These are phyloP conservation scores for Synergus umbraculus DNA, from an alignment of 2,888 invertebrate species.

Conservation along the genomic window DNA sequence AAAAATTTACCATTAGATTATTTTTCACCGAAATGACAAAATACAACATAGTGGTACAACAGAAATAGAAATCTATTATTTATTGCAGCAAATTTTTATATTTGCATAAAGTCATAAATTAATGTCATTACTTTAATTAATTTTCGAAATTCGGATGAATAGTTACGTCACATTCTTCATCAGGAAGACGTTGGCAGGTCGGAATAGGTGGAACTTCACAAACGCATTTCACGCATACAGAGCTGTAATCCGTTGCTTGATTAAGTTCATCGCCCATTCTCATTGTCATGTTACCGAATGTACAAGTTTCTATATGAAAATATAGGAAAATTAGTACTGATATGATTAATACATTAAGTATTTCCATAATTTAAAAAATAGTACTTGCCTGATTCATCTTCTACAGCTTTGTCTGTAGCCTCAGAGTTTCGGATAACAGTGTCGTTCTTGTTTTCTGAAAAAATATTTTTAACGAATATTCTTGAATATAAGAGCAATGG, in stretches of 20 bases:
- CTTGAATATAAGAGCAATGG: neutral
- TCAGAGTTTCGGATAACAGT: slow-evolving; percentile 15
- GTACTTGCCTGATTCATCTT: neutral
- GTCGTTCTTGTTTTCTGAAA: slow-evolving; percentile 37
- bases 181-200: slow-evolving; percentile 63
- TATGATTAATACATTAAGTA: too few relatives aligned
- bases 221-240: slow-evolving; percentile 64
- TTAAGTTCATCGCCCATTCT: slow-evolving; percentile 62
- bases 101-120: too few relatives aligned
- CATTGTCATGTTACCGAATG: slow-evolving; percentile 64
- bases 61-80: too few relatives aligned
- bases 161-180: slow-evolving; percentile 59
- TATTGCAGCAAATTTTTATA: too few relatives aligned
- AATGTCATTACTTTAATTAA: neutral
- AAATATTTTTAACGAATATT: neutral
- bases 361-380: neutral
- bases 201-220: slow-evolving; percentile 68
- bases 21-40: too few relatives aligned
- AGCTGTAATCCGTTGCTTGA: slow-evolving; percentile 57
- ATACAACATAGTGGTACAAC: too few relatives aligned
- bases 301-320: slow-evolving; percentile 49
- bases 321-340: neutral
- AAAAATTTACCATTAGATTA: too few relatives aligned
- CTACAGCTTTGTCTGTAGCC: neutral
- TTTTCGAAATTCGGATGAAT: neutral